phyloP scores from a whole-genome alignment of 2,797 vertebrate genomes.

The Micromesistius poutassou region DNA sequence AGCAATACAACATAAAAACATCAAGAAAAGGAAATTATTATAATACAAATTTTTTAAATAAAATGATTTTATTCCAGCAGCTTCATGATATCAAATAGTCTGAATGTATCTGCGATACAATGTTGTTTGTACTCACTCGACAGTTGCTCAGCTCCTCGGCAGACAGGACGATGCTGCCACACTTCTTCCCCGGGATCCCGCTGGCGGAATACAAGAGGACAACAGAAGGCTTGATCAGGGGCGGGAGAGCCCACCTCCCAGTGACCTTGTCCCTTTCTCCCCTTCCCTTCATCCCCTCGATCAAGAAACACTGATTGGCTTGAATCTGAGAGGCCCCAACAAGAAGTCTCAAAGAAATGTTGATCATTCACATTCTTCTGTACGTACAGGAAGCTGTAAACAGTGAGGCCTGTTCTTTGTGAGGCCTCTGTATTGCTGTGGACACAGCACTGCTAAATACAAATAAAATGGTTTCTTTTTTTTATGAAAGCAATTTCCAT shows the following conservation, averaged over 20 bases:
- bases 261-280: neutral
- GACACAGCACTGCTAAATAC: neutral
- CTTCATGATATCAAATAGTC: too few species aligned
- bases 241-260: neutral
- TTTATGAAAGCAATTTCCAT: neutral
- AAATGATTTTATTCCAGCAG: too few species aligned
- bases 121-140: conserved; percentile 77
- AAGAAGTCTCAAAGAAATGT: neutral
- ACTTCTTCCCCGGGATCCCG: conserved; percentile 87
- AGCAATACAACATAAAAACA: too few species aligned
- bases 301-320: neutral
- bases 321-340: neutral
- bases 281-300: neutral
- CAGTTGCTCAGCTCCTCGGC: conserved; percentile 94
- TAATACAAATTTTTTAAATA: neutral
- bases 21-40: neutral
- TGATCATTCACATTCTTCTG: neutral
- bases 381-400: neutral
- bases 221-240: conserved; percentile 12
- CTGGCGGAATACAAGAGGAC: conserved; percentile 55
- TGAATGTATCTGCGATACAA: too few species aligned
- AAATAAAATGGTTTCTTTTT: neutral
- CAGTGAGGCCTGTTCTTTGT: neutral
- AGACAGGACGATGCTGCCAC: conserved; percentile 85
- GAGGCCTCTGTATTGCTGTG: too few species aligned